A percentile compares a stretch with the other conserved stretches of the same genome.
phyloP scores from a whole-genome alignment of 2,113 vertebrate species.

The Salvelinus fontinalis region DNA sequence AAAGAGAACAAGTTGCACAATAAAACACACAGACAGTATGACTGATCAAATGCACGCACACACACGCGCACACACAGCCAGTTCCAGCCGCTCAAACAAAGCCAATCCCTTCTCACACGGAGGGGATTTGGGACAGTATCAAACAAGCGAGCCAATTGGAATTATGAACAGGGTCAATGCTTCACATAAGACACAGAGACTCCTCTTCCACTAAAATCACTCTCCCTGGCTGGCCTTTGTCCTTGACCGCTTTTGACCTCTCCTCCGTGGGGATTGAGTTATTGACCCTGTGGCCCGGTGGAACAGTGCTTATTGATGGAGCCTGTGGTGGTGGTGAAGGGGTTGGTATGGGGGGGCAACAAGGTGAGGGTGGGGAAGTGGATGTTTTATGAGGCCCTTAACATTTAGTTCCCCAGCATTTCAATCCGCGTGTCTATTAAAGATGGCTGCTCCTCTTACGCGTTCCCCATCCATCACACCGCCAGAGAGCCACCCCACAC shows the following conservation, averaged over 20 bases:
- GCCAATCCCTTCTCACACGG: constrained; percentile 56
- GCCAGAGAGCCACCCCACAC: constrained; percentile 46
- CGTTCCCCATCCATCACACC: constrained; percentile 76
- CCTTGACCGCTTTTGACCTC: constrained; percentile 69
- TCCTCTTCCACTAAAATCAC: constrained; percentile 52
- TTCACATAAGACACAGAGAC: constrained; percentile 54
- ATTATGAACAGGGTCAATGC: constrained; percentile 64
- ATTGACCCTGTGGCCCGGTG: constrained; percentile 39
- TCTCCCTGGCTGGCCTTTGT: constrained; percentile 40
- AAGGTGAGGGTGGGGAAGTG: constrained; percentile 60
- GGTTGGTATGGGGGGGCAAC: constrained; percentile 48
- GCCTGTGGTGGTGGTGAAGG: constrained; percentile 21
- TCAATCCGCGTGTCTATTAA: constrained; percentile 80
- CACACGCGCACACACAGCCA: not conserved
- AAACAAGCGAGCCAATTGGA: constrained; percentile 66
- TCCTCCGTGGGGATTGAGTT: constrained; percentile 63
- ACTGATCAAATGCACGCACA: not conserved
- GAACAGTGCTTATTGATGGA: constrained; percentile 61
- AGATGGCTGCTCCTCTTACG: constrained; percentile 71
- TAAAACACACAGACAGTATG: not conserved
- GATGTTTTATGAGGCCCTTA: constrained; percentile 80
- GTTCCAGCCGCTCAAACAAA: constrained; percentile 20
- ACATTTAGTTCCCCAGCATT: constrained; percentile 78
- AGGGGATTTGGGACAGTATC: constrained; percentile 64
- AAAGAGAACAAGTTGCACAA: not conserved